Percentiles rank a stretch among this genome's conserved stretches.
These are phyloP conservation scores for Drosophila mimica DNA, from an alignment of 2,888 invertebrate genomes.

Conservation along the genomic window DNA sequence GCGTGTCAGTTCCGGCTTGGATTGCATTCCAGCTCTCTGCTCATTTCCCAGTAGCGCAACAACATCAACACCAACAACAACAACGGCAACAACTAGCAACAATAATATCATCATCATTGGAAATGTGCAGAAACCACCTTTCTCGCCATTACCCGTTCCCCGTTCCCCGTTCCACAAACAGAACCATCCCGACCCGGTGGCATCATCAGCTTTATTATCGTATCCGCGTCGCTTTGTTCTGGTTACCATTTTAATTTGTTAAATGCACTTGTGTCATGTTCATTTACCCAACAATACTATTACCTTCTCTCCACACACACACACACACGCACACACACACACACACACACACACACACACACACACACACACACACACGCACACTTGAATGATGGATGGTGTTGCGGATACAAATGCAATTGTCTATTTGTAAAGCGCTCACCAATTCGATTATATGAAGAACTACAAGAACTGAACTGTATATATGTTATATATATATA, in stretches of 20 bases:
- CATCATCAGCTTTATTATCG: constrained; percentile 68
- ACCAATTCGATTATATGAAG: background rate
- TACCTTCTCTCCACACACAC: background rate
- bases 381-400: background rate
- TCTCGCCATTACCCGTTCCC: background rate
- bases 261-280: constrained; percentile 72
- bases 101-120: constrained; percentile 36
- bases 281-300: constrained; percentile 45
- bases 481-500: no score
- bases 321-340: background rate
- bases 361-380: background rate
- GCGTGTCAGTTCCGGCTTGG: constrained; percentile 77
- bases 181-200: constrained; percentile 6
- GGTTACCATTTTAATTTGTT: constrained; percentile 77
- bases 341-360: background rate
- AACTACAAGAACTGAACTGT: background rate
- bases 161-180: background rate
- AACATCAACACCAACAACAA: constrained; percentile 17
- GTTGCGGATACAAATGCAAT: background rate
- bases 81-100: constrained; percentile 15
- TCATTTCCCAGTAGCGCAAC: constrained; percentile 45
- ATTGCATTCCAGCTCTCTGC: constrained; percentile 59
- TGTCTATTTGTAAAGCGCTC: background rate
- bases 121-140: constrained; percentile 10
- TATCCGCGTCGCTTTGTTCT: constrained; percentile 47